Conservation (phyloP, 2,113 vertebrate species). For the Thomomys bottae region DNA sequence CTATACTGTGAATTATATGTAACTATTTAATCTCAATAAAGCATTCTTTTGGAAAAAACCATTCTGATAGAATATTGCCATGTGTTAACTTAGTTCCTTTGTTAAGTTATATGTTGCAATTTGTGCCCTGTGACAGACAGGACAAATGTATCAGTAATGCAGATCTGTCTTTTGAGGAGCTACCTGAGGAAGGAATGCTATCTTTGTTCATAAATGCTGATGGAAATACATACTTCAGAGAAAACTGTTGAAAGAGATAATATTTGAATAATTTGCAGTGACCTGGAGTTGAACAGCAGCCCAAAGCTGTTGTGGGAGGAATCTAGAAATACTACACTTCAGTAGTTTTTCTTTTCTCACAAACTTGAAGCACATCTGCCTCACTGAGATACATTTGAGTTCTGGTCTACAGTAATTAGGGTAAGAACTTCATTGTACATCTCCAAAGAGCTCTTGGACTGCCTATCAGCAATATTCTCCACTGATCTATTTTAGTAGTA, state of each 20-base stretch:
- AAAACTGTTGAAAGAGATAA: not conserved
- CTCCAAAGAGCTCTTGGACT: not conserved
- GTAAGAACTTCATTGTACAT: not conserved
- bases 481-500: no score
- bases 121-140: not conserved
- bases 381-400: not conserved
- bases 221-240: not conserved
- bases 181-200: not conserved
- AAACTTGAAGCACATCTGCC: not conserved
- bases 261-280: not conserved
- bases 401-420: not conserved
- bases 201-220: not conserved
- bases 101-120: not conserved
- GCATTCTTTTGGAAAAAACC: no score
- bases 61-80: not conserved
- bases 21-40: no score
- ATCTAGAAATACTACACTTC: not conserved
- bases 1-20: no score
- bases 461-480: not conserved
- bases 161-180: not conserved
- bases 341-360: not conserved
- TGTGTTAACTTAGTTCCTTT: not conserved
- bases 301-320: not conserved
- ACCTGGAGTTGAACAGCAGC: not conserved
- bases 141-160: no score